Evolutionary conservation across 2,797 vertebrate genomes (phyloP), one percentile per base, ranked within the genome.

Genomic region (Psittacula derbiana): DNA sequence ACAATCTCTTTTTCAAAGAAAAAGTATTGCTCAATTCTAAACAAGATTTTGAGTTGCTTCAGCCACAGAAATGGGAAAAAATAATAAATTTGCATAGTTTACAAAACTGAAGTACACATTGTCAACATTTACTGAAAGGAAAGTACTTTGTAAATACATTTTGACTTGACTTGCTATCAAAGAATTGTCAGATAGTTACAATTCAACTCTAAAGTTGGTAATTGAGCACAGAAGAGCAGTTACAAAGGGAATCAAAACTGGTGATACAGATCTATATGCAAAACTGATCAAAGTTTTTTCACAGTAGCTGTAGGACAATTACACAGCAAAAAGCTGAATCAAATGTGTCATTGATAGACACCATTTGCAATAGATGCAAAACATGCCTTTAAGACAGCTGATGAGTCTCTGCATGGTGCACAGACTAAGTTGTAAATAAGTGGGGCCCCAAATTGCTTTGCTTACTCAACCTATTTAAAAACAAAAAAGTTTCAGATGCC

Each of bases 401-500:
- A 38, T 24, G 78, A 80, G 88, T 23, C 33, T 83, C 94, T 69
- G 71, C 33, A 1, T 81, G 76, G 81, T 40, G 78, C 36, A 4
- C 31, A 60, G 75, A 36, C 78, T 43, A 49, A 33, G 36, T 11
- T 87, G 79, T 86, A 72, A 90, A 92, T 95, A 95, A 94, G 76
- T 28, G 64, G 33, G 73, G 80, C 70, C 88, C 46, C 76, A 57
- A 33, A 79, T 30, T 25, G 73, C 88, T 93, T 30, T 69, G 80
- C 93, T 96, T 96, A 83, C 92, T 80, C 83, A 96, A 94, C 79
- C 85, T 82, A 81, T 62, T 31, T 73, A 49, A 92, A 95, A 96
- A 79, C 25, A 79, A 60, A 31, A 76, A 57, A 38, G 66, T 12
- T 19, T 80, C 69, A 90, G 76, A 95, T 83, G 81, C 55, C 84